Percentiles rank a stretch among this genome's conserved stretches.
Conservation (phyloP, 2,888 invertebrate genomes). For the Catocala sponsa region DNA sequence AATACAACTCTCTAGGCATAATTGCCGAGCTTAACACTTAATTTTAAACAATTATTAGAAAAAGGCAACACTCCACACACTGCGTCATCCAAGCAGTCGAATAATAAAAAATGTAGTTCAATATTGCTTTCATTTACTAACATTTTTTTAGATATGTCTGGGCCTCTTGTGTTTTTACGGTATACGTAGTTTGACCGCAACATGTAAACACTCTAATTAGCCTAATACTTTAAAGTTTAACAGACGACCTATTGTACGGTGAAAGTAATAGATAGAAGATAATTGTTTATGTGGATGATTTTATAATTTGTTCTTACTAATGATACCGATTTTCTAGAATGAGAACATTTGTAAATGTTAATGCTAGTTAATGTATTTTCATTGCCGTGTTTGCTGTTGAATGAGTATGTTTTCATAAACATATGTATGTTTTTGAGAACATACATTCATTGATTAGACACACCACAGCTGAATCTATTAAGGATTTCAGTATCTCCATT, state of each 20-base stretch:
- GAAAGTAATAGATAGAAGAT: constrained; percentile 26
- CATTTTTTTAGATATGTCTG: neutral
- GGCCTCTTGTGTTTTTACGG: neutral
- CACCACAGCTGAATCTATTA: too few relatives aligned
- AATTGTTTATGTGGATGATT: constrained; percentile 30
- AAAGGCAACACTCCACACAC: too few relatives aligned
- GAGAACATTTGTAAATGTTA: constrained; percentile 22
- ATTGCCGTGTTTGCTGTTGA: too few relatives aligned
- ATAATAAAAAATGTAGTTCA: neutral
- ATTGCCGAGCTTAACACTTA: too few relatives aligned
- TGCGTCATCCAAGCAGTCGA: too few relatives aligned
- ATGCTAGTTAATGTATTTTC: neutral
- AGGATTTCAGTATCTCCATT: too few relatives aligned
- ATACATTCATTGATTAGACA: too few relatives aligned
- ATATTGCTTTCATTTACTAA: neutral
- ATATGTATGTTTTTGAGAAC: too few relatives aligned
- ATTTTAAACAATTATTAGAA: too few relatives aligned
- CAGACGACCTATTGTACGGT: constrained; percentile 33
- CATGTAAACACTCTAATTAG: constrained; percentile 32
- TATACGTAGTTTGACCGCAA: constrained; percentile 5
- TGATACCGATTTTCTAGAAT: neutral
- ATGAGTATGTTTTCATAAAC: too few relatives aligned
- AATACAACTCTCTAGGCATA: too few relatives aligned
- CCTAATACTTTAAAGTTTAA: constrained; percentile 35
- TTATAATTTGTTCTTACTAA: constrained; percentile 38